phyloP scores from a whole-genome alignment of 1,140 invertebrate genomes.

The Drosophila mojavensis region DNA sequence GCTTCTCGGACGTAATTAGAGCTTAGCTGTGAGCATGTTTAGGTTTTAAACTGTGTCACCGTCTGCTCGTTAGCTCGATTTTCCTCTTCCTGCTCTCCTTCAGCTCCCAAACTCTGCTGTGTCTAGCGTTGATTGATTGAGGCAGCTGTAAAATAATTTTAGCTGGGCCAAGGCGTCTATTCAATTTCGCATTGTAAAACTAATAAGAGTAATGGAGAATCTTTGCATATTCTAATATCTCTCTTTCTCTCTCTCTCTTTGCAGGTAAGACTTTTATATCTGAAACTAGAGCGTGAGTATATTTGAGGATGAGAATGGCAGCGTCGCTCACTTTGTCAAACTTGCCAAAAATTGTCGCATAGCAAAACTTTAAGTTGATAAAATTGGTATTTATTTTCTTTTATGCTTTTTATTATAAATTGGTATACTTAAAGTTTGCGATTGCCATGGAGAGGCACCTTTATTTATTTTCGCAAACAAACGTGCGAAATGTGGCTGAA shows the following conservation, averaged over 20 bases:
- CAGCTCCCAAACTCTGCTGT: constrained; percentile 1
- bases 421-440: background rate
- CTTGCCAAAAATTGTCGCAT: too few relatives aligned
- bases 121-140: constrained; percentile 47
- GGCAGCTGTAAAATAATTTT: constrained; percentile 6
- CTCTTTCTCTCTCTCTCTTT: constrained; percentile 22
- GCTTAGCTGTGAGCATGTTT: constrained; percentile 51
- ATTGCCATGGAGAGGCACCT: constrained; percentile 13
- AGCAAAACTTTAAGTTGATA: too few relatives aligned
- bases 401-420: background rate
- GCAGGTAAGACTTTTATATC: constrained; percentile 31
- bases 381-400: background rate
- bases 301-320: too few relatives aligned
- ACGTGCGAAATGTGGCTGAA: constrained; percentile 9
- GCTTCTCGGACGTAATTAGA: constrained; percentile 65
- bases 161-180: constrained; percentile 8
- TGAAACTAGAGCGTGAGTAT: background rate
- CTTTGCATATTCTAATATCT: constrained; percentile 24
- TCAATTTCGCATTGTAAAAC: constrained; percentile 8
- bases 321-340: too few relatives aligned
- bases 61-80: constrained; percentile 28
- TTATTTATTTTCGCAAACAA: constrained; percentile 20
- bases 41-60: constrained; percentile 50
- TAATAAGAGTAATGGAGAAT: constrained; percentile 27
- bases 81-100: constrained; percentile 2